Conservation (phyloP, 2,888 invertebrate genomes). For the Troglohyphantes excavatus region DNA sequence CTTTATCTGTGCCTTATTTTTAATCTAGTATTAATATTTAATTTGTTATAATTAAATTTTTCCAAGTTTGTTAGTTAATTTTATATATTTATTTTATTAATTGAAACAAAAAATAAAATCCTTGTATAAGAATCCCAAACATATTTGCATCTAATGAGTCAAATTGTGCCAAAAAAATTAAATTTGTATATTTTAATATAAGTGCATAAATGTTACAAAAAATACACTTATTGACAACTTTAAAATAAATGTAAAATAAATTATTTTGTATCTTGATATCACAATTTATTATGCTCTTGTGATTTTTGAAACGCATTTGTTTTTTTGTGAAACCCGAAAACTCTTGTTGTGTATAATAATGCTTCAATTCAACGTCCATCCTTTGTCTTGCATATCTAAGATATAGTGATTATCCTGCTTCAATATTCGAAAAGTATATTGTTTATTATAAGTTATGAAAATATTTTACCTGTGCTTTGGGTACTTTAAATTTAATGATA, state of each 20-base stretch:
- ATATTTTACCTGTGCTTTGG: too few species aligned
- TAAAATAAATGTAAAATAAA: neutral
- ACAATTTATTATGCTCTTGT: neutral
- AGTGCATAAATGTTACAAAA: slow-evolving; percentile 2
- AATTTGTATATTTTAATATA: slow-evolving; percentile 23
- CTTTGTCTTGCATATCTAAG: neutral
- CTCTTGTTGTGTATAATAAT: neutral
- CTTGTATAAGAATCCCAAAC: neutral
- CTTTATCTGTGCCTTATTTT: too few species aligned
- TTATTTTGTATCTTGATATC: neutral
- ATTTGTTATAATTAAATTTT: neutral
- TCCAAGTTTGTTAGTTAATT: too few species aligned
- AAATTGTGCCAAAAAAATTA: slow-evolving; percentile 36
- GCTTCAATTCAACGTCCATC: neutral
- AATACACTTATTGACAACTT: neutral
- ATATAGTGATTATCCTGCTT: neutral
- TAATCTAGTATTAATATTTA: neutral
- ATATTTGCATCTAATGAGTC: neutral
- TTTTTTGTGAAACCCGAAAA: neutral
- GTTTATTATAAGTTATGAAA: too few species aligned
- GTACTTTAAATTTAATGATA: too few species aligned
- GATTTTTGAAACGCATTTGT: neutral
- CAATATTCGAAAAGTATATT: too few species aligned
- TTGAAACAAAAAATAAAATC: too few species aligned
- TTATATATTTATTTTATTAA: too few species aligned